Evolutionary conservation across 2,888 invertebrate species (phyloP), one percentile per base, ranked within the genome.

Genomic region (Drosophila nr. perissopoda): DNA sequence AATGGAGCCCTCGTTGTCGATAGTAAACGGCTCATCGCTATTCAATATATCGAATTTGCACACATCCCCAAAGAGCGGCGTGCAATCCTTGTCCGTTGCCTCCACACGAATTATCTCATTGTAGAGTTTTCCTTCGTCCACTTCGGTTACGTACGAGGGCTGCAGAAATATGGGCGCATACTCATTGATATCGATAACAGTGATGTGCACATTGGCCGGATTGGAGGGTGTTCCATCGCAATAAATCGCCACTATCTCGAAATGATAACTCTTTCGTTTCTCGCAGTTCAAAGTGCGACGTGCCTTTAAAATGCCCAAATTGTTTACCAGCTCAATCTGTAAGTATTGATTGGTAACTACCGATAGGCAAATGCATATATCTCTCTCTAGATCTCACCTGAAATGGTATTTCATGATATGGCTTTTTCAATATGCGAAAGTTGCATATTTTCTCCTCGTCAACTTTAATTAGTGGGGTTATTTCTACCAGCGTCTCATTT

Each of bases 1-100:
- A 82, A 99, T 97, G n/a, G 97, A 96, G 62, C 98, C 99, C 91
- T 98, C 97, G 91, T 97, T 97, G 92, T 98, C 97, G 90, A 99
- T 97, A 63, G 95, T 95, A 93, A 99, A 99, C 0, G 97, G 97
- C 82, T 97, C 97, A 83, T 98, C 97, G 74, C 96, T 96, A 0
- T 98, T 98, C 59, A 98, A 94, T 80, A 99, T 98, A 93, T 99
- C 98, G 94, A 99, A 99, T 93, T 98, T 98, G 96, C 99, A 99
- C 63, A 99, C 98, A 92, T 98, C 98, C 1, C 98, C 98, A 92
- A 96, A 98, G 68, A 97, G 80, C 49, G 98, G 97, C n/a, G 98
- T 98, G 93, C 98, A 98, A 93, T 99, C 99, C 61, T 97, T 95
- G 92, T 99, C 99, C 0, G 96, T 95, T 4, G 99, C 99, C 91